These are phyloP conservation scores for Lepilemur septentrionalis DNA, from an alignment of 2,797 vertebrate genomes.

Conservation along the genomic window DNA sequence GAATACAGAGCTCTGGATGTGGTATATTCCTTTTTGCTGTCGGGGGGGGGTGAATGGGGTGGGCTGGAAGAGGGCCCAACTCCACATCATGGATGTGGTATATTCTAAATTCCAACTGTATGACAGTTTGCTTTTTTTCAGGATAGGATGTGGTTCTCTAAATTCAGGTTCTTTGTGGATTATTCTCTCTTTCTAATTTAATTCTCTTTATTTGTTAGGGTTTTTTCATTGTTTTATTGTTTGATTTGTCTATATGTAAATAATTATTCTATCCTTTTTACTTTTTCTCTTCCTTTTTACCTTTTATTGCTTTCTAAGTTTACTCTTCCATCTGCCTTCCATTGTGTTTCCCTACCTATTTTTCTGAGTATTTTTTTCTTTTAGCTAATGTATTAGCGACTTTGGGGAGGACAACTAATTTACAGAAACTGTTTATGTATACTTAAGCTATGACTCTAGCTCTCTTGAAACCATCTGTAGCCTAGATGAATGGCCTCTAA, in stretches of 20 bases:
- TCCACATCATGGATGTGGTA: too few species aligned
- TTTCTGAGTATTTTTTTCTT: background rate
- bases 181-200: background rate
- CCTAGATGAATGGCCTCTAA: background rate
- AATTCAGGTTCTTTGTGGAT: background rate
- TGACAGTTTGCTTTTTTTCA: background rate
- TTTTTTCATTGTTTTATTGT: background rate
- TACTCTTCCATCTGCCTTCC: conserved; percentile 20
- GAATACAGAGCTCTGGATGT: background rate
- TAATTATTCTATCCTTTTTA: background rate
- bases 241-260: background rate
- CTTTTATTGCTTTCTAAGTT: background rate
- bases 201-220: background rate
- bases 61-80: too few species aligned
- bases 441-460: background rate
- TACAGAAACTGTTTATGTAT: background rate
- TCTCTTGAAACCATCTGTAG: background rate
- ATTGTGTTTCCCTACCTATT: background rate
- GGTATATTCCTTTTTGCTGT: background rate
- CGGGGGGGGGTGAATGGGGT: too few species aligned
- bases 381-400: background rate
- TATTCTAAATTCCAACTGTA: background rate
- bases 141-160: background rate
- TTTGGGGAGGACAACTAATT: background rate
- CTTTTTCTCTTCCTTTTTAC: background rate